Percentiles rank a stretch among this genome's conserved stretches.
Conservation (phyloP, 1,140 invertebrate species). For the Heliconius congener region DNA sequence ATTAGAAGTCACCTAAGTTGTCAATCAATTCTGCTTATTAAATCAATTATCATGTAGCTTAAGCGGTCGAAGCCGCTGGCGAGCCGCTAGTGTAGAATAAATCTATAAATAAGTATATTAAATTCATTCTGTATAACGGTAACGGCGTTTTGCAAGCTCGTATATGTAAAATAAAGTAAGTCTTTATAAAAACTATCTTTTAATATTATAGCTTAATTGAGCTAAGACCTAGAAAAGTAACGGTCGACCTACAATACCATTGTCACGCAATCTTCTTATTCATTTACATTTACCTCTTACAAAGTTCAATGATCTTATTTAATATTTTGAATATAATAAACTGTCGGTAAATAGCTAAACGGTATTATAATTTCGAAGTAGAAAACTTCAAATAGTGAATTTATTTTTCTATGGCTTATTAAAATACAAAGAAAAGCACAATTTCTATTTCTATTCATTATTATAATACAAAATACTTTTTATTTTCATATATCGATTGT, state of each 20-base stretch:
- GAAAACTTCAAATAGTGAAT: neutral
- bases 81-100: too few species aligned
- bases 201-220: constrained; percentile 17
- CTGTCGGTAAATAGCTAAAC: constrained; percentile 3
- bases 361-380: neutral
- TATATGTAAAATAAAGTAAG: neutral
- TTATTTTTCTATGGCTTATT: neutral
- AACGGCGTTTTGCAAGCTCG: neutral
- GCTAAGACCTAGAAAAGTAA: constrained; percentile 25
- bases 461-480: neutral
- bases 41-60: too few species aligned
- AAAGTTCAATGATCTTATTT: constrained; percentile 29
- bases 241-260: constrained; percentile 24
- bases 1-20: too few species aligned
- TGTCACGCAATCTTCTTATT: constrained; percentile 29
- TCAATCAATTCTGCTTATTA: too few species aligned
- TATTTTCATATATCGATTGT: neutral
- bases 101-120: neutral
- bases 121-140: neutral
- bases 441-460: neutral
- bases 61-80: too few species aligned
- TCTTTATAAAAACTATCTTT: constrained; percentile 20
- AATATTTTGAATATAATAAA: constrained; percentile 4
- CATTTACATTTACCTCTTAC: constrained; percentile 27
- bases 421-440: neutral